Evolutionary conservation across 2,113 vertebrate genomes (phyloP).

Genomic region (Litocranius walleri): DNA sequence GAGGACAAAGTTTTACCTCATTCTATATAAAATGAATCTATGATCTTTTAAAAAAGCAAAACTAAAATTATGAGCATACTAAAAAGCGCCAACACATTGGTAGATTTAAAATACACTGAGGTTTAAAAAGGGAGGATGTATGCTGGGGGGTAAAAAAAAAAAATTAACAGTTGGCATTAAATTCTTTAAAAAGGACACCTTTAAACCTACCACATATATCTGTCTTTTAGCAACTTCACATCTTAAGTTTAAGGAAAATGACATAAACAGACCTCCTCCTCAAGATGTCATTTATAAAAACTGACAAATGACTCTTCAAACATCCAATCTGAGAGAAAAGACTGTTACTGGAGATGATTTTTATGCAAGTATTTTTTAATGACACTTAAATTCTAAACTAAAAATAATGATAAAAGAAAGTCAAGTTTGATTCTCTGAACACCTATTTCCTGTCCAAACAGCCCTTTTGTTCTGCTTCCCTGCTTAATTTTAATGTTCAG

Average conservation of each 20-base stretch:
- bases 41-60: background rate
- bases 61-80: background rate
- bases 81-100: background rate
- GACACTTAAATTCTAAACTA: slow-evolving; percentile 30
- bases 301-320: slow-evolving; percentile 66
- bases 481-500: slow-evolving; percentile 79
- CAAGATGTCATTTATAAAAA: slow-evolving; percentile 51
- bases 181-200: background rate
- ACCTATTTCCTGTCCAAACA: slow-evolving; percentile 84
- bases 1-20: slow-evolving; percentile 40
- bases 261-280: slow-evolving; percentile 6
- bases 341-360: slow-evolving; percentile 43
- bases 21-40: background rate
- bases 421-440: slow-evolving; percentile 81
- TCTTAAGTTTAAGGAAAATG: slow-evolving; percentile 52
- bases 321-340: slow-evolving; percentile 38
- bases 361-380: slow-evolving; percentile 4
- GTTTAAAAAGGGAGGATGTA: background rate
- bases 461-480: slow-evolving; percentile 87
- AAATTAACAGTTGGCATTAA: slow-evolving; percentile 14
- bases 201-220: background rate
- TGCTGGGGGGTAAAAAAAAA: background rate
- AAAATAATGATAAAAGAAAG: slow-evolving; percentile 73
- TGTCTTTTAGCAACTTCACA: slow-evolving; percentile 41
- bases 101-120: slow-evolving; percentile 28